Evolutionary conservation across 64 coral and sea anemone species (phyloP).

Genomic region (Montipora foliosa): DNA sequence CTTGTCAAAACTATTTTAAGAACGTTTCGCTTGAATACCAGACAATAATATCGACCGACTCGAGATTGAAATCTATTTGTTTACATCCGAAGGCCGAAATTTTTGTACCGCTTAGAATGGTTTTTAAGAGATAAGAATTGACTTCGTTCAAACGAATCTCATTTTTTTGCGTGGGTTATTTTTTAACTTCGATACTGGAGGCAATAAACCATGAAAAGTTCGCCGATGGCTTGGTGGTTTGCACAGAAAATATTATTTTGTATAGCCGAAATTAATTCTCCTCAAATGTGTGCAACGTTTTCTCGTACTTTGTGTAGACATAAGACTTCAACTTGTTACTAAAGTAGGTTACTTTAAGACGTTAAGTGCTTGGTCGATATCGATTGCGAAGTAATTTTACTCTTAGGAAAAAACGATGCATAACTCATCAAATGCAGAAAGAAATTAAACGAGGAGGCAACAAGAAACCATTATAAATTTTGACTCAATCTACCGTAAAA

Average conservation of each 20-base stretch:
- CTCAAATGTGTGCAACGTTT: too few relatives aligned
- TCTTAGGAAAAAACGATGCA: too few relatives aligned
- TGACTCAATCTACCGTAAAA: neutral
- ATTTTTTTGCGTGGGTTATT: neutral
- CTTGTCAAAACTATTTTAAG: slow-evolving; percentile 10
- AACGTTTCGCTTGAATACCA: neutral
- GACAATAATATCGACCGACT: neutral
- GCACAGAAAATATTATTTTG: too few relatives aligned
- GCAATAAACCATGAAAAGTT: too few relatives aligned
- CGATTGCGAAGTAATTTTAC: too few relatives aligned
- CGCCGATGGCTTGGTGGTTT: too few relatives aligned
- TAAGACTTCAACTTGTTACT: too few relatives aligned
- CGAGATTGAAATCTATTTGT: slow-evolving; percentile 1
- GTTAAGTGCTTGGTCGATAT: too few relatives aligned
- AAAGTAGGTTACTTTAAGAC: too few relatives aligned
- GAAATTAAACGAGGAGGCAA: neutral
- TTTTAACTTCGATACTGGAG: neutral
- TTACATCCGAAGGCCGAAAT: neutral
- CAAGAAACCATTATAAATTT: neutral
- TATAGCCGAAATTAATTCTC: too few relatives aligned
- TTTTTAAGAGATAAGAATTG: neutral
- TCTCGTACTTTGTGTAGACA: too few relatives aligned
- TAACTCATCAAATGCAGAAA: too few relatives aligned
- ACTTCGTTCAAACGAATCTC: neutral
- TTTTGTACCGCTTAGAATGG: neutral